Evolutionary conservation across 2,113 vertebrate genomes (phyloP).

Genomic region (Cryptotis parvus): DNA sequence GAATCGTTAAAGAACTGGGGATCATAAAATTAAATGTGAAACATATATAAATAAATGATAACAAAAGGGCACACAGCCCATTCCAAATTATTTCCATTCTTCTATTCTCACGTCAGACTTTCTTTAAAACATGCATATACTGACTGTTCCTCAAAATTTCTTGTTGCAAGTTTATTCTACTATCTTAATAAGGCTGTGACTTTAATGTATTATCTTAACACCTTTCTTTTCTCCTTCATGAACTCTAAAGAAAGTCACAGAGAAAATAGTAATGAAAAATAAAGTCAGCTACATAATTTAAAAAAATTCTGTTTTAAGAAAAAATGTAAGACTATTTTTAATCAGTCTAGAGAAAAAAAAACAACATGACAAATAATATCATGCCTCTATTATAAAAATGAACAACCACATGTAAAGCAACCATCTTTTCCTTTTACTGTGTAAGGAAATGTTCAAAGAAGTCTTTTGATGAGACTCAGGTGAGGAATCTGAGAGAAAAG

Average conservation of each 20-base stretch:
- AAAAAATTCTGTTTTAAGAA: slow-evolving; percentile 52
- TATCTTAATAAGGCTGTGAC: not conserved
- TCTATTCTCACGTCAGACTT: not conserved
- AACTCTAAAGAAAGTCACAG: slow-evolving; percentile 5
- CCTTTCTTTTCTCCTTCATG: not conserved
- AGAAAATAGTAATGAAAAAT: not conserved
- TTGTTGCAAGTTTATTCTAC: not conserved
- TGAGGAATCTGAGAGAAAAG: slow-evolving; percentile 43
- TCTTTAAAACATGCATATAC: too few relatives aligned
- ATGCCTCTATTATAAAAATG: slow-evolving; percentile 22
- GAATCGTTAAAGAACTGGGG: not conserved
- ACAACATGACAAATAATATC: slow-evolving; percentile 4
- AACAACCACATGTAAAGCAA: slow-evolving; percentile 28
- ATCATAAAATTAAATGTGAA: not conserved
- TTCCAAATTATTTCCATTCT: not conserved
- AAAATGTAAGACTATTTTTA: slow-evolving; percentile 54
- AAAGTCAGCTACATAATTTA: slow-evolving; percentile 21
- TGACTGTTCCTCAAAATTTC: not conserved
- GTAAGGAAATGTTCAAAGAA: slow-evolving; percentile 47
- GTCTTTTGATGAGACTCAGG: slow-evolving; percentile 48
- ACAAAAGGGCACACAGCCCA: not conserved
- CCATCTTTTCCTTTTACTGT: slow-evolving; percentile 25
- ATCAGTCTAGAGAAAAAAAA: slow-evolving; percentile 33
- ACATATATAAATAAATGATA: not conserved
- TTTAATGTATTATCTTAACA: not conserved